Evolutionary conservation across 2,797 vertebrate species (phyloP), one percentile per base, ranked within the genome.

Genomic region (Sebastolobus alascanus): DNA sequence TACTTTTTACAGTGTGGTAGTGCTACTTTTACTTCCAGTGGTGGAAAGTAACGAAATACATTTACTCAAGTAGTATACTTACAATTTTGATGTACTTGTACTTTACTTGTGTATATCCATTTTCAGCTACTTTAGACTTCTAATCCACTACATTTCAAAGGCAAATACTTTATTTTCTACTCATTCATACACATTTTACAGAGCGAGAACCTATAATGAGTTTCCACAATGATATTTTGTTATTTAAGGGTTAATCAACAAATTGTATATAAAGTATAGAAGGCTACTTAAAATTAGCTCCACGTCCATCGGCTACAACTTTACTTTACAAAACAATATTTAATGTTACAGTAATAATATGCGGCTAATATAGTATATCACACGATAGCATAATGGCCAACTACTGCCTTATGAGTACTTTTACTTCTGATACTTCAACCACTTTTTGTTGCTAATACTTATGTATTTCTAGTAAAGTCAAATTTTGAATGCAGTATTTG

Each of bases 381-480:
- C 11, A 29, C 25, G 1, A 5, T 29, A 56, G 25, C 55, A 13
- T 14, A 58, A 8, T 14, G 11, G 27, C 22, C 55, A 56, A 27
- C 25, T 7, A 6, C 18, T 33, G 18, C 16, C 59, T 33, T 35
- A n/a, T 13, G 60, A 63, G 60, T 12, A 37, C 20, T 37, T 63
- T 63, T 63, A n/a, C 0, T 1, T 63, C 40, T 43, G 40, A 43
- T 16, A 43, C 40, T 43, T 43, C 0, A 43, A 43, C 13, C 3
- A 43, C 11, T 11, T 33, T 59, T 35, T 60, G 2, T 35, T 60
- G 31, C 1, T 35, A 6, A 60, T 59, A 59, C 8, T 55, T 43
- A 0, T 0, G 16, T 43, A 43, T 6, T 16, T 43, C 22, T 3
- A 55, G 10, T 25, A 27, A 16, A 52, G 43, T 33, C 1, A n/a